Evolutionary conservation across 2,113 vertebrate species (phyloP), one percentile per base, ranked within the genome.

Genomic region (Gopherus flavomarginatus): DNA sequence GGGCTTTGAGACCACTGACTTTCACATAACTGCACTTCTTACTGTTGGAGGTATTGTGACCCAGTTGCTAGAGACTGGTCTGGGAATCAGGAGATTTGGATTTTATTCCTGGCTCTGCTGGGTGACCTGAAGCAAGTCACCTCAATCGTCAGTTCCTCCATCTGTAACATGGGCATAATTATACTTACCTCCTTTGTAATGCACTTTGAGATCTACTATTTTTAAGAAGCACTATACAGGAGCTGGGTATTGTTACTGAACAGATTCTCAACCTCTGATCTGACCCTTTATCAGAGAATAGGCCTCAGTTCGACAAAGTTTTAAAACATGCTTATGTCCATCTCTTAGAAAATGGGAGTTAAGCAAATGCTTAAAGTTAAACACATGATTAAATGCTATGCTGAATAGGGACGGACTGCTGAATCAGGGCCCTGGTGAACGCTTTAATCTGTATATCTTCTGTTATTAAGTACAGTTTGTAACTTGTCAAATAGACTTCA

Each of bases 261-360:
- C 65, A 69, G 65, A n/a, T 69, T 69, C 65, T 69, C 35, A 69
- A 38, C 3, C 8, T n/a, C 65, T 69, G 35, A 69, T n/a, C 65
- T 69, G 35, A 69, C 16, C 16, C 16, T n/a, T 49, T 52, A 24
- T 2, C 0, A 52, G 69, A 93, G 8, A 14, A 17, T 2, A 35
- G 2, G 21, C 9, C 11, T 6, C 1, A 4, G 0, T 19, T 69
- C 65, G 59, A 35, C 12, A 4, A 44, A 81, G 54, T n/a, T 31
- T 79, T 31, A 5, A 0, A 0, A 21, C 69, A 6, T 65, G 9
- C 62, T 11, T 27, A 44, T 5, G 38, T 65, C 6, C 5, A 3
- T 54, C 16, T 11, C 2, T 57, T 19, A 59, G n/a, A 12, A 62
- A 94, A 80, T 1, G 50, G 47, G 65, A 59, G 44, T 69, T n/a